Percentiles rank a stretch among this genome's conserved stretches.
Evolutionary conservation across 92 coral and sea anemone species (phyloP).

Genomic region (Zoanthus gigantus): DNA sequence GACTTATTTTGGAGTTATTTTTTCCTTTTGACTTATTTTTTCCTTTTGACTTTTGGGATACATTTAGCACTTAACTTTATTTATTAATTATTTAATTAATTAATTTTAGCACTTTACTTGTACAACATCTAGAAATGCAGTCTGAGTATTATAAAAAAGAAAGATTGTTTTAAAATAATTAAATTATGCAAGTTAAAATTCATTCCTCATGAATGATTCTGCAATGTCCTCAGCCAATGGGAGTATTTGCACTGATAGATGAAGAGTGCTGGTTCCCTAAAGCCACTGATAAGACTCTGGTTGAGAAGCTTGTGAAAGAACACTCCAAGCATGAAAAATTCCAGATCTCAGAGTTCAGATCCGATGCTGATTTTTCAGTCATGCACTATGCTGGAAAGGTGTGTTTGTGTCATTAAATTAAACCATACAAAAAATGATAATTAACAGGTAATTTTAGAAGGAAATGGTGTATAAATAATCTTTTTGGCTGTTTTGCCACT

Average conservation of each 20-base stretch:
- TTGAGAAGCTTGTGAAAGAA: conserved; percentile 90
- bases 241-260: conserved; percentile 92
- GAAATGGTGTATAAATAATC: neutral
- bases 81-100: too few species aligned
- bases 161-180: too few species aligned
- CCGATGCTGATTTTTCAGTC: conserved; percentile 90
- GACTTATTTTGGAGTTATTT: too few species aligned
- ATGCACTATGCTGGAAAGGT: conserved; percentile 98
- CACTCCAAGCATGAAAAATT: conserved; percentile 84
- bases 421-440: neutral
- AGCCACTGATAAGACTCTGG: conserved; percentile 94
- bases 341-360: conserved; percentile 97
- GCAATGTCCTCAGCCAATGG: conserved; percentile 83
- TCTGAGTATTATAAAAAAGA: too few species aligned
- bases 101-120: too few species aligned
- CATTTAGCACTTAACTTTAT: too few species aligned
- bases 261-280: conserved; percentile 99
- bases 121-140: too few species aligned
- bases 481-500: neutral
- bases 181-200: too few species aligned
- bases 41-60: too few species aligned
- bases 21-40: too few species aligned
- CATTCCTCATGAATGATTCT: neutral
- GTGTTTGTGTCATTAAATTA: neutral
- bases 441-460: neutral